phyloP scores from a whole-genome alignment of 2,888 invertebrate genomes.

The Toxonevra muliebris region DNA sequence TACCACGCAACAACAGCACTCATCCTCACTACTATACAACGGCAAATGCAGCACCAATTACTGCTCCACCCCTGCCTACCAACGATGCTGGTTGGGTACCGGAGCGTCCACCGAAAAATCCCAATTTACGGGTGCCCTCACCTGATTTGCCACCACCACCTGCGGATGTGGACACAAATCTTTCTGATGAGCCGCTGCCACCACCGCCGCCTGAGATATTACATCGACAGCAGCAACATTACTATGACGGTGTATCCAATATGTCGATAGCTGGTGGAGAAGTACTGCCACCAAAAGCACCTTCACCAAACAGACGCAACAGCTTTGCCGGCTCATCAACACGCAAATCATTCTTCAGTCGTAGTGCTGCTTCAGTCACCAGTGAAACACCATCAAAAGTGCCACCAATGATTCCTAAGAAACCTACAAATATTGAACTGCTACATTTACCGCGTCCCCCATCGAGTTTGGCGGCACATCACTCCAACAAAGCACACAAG shows the following conservation, averaged over 20 bases:
- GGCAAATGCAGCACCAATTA: conserved; percentile 19
- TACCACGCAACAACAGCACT: conserved; percentile 10
- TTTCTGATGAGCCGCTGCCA: conserved; percentile 64
- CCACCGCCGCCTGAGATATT: conserved; percentile 65
- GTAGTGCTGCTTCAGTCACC: conserved; percentile 23
- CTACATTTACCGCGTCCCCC: conserved; percentile 54
- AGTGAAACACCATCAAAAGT: conserved; percentile 36
- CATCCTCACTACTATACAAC: conserved; percentile 28
- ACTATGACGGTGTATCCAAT: conserved; percentile 6
- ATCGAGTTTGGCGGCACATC: conserved; percentile 48
- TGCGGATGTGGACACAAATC: conserved; percentile 51
- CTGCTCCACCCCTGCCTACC: conserved; percentile 18
- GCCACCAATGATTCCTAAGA: conserved; percentile 62
- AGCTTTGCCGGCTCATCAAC: conserved; percentile 65
- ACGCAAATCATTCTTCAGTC: conserved; percentile 48
- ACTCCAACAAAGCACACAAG: conserved; percentile 47
- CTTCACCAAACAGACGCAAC: conserved; percentile 62
- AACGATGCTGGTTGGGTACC: conserved; percentile 73
- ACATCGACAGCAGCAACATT: conserved; percentile 44
- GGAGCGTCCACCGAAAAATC: conserved; percentile 81
- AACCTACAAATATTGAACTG: conserved; percentile 56
- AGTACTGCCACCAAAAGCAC: conserved; percentile 46
- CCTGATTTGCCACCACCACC: conserved; percentile 64
- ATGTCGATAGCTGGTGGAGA: conserved; percentile 26
- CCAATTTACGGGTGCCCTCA: conserved; percentile 68